phyloP scores from a whole-genome alignment of 2,113 vertebrate genomes.

The Syngnathus floridae region DNA sequence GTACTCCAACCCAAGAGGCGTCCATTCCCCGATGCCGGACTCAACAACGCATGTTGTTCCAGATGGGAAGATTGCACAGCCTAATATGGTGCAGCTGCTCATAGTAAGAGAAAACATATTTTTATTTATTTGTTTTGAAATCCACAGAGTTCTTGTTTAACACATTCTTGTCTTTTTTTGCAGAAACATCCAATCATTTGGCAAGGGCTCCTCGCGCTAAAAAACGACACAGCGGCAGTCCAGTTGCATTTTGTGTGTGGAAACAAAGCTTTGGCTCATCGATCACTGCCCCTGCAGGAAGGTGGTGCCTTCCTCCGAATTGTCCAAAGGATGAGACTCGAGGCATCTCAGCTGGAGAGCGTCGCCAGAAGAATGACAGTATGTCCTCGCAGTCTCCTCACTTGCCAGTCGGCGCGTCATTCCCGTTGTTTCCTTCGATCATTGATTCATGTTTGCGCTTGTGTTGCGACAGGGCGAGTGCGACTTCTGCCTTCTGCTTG shows the following conservation, averaged over 20 bases:
- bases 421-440: not conserved
- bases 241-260: constrained; percentile 97
- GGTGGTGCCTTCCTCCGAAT: constrained; percentile 86
- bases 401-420: not conserved
- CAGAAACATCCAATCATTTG: constrained; percentile 98
- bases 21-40: constrained; percentile 77
- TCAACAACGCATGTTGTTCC: constrained; percentile 60
- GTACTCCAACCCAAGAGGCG: constrained; percentile 80
- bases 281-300: constrained; percentile 87
- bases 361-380: constrained; percentile 97
- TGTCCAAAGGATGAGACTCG: constrained; percentile 94
- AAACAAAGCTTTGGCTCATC: constrained; percentile 90
- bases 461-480: constrained; percentile 80
- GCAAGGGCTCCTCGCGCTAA: constrained; percentile 94
- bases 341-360: constrained; percentile 89
- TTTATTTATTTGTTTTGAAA: not conserved
- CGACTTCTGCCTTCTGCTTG: constrained; percentile 92
- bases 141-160: constrained; percentile 4
- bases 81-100: constrained; percentile 93
- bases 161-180: constrained; percentile 14
- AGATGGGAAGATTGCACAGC: constrained; percentile 81
- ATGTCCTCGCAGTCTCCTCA: constrained; percentile 13
- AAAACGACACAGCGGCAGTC: constrained; percentile 94
- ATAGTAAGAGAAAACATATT: constrained; percentile 70
- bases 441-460: not conserved